Evolutionary conservation across 2,113 vertebrate species (phyloP), one percentile per base, ranked within the genome.

Genomic region (Candoia aspera): DNA sequence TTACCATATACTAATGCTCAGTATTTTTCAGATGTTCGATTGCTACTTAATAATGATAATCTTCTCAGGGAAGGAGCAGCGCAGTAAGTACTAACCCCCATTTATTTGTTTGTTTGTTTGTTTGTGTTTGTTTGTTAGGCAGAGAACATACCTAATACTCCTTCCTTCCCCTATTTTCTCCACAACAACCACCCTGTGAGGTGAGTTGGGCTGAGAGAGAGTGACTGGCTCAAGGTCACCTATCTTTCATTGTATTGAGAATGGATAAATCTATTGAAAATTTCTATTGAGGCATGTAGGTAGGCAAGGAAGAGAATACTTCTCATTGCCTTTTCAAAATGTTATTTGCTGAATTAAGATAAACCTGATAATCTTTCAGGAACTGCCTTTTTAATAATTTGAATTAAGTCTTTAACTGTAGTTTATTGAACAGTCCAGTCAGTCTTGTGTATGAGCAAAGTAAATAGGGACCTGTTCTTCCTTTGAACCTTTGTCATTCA

Each of bases 51-150:
- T 97, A 98, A 99, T 95, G 99, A 99, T 97, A 99, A 99, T 98
- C 98, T 99, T 97, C 99, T 99, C 98, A 98, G 98, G 98, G 99
- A 99, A 98, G 98, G 98, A 97, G 99, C 99, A 93, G 98, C 99
- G 24, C 98, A 99, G 99, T 99, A 98, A 99, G 99, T 99, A 97
- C 87, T 91, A 68, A 73, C 46, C 94, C 55, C n/a, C n/a, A n/a
- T n/a, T n/a, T n/a, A n/a, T n/a, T n/a, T n/a, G n/a, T n/a, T n/a
- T n/a, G n/a, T n/a, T n/a, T n/a, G n/a, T n/a, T n/a, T n/a, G n/a
- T n/a, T n/a, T n/a, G n/a, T n/a, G n/a, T n/a, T n/a, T n/a, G n/a
- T n/a, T n/a, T n/a, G n/a, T n/a, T n/a, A n/a, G n/a, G n/a, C n/a
- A n/a, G n/a, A n/a, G n/a, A n/a, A n/a, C n/a, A n/a, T n/a, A n/a